These are phyloP conservation scores for Phoxinus dragarum DNA, from an alignment of 2,797 vertebrate species.

Conservation along the genomic window DNA sequence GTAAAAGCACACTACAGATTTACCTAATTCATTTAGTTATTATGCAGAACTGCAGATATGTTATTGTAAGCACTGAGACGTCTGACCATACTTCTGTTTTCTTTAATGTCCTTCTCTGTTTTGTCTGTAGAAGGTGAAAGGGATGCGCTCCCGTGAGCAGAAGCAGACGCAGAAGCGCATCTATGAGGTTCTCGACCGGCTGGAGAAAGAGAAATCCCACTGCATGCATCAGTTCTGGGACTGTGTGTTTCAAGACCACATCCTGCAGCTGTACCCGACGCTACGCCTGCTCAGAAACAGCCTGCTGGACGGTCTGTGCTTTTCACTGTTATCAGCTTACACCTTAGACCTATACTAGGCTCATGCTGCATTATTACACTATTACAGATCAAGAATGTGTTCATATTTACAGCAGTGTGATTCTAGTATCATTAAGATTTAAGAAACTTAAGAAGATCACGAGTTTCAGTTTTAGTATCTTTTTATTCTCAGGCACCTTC, in stretches of 20 bases:
- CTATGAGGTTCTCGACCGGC: slow-evolving; percentile 70
- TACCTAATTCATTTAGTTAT: neutral
- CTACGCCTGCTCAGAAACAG: slow-evolving; percentile 63
- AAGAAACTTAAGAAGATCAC: too few species aligned
- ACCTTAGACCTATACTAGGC: too few species aligned
- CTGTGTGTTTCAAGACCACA: slow-evolving; percentile 69
- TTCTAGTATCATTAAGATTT: neutral
- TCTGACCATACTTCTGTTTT: neutral
- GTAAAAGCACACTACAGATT: neutral
- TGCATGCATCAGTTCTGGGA: slow-evolving; percentile 68
- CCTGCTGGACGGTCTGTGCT: slow-evolving; percentile 71
- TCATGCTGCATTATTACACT: neutral
- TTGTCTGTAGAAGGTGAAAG: slow-evolving; percentile 67
- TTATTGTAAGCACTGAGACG: neutral
- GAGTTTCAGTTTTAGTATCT: too few species aligned
- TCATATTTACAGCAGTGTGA: neutral
- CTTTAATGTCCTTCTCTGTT: neutral
- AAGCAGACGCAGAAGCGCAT: slow-evolving; percentile 45
- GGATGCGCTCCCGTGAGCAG: slow-evolving; percentile 63
- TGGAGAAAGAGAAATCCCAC: slow-evolving; percentile 61
- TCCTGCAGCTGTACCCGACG: slow-evolving; percentile 65
- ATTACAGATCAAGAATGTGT: neutral
- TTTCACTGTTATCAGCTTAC: neutral
- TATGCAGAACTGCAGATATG: neutral
- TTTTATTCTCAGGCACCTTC: slow-evolving; percentile 63